These are phyloP conservation scores for Corythoichthys haematopterus DNA, from an alignment of 2,113 vertebrate genomes.

Conservation along the genomic window DNA sequence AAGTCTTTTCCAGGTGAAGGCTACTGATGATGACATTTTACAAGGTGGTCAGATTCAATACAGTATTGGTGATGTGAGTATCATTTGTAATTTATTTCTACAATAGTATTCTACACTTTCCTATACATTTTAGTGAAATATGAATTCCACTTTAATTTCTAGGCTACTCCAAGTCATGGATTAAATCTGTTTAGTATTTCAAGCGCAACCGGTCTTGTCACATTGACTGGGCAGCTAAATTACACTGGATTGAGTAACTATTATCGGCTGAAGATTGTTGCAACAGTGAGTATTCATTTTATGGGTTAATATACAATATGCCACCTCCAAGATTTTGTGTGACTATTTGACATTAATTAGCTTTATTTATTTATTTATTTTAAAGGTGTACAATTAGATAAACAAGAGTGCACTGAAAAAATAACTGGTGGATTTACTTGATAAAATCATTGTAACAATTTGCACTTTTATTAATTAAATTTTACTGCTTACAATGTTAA, in stretches of 20 bases:
- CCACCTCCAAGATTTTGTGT: too few species aligned
- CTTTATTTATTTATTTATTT: too few species aligned
- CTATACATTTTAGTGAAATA: conserved; percentile 3
- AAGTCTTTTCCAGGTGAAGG: conserved; percentile 27
- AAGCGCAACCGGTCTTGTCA: conserved; percentile 54
- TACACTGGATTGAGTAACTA: conserved; percentile 72
- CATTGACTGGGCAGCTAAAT: conserved; percentile 59
- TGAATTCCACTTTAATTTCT: conserved; percentile 4
- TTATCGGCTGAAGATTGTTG: conserved; percentile 73
- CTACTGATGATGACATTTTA: conserved; percentile 47
- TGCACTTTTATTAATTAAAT: too few species aligned
- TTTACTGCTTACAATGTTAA: too few species aligned
- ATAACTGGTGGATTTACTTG: too few species aligned
- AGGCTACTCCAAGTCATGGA: conserved; percentile 69
- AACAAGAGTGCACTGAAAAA: too few species aligned
- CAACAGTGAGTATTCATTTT: conserved; percentile 62
- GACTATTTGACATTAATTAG: too few species aligned
- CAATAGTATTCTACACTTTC: not conserved
- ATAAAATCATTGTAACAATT: too few species aligned
- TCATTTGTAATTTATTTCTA: not conserved
- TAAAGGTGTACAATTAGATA: too few species aligned
- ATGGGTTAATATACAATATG: not conserved
- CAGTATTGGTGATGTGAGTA: conserved; percentile 55
- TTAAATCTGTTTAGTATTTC: conserved; percentile 60
- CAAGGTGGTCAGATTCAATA: conserved; percentile 28